Evolutionary conservation across 2,113 vertebrate genomes (phyloP).

Genomic region (Clarias magur): DNA sequence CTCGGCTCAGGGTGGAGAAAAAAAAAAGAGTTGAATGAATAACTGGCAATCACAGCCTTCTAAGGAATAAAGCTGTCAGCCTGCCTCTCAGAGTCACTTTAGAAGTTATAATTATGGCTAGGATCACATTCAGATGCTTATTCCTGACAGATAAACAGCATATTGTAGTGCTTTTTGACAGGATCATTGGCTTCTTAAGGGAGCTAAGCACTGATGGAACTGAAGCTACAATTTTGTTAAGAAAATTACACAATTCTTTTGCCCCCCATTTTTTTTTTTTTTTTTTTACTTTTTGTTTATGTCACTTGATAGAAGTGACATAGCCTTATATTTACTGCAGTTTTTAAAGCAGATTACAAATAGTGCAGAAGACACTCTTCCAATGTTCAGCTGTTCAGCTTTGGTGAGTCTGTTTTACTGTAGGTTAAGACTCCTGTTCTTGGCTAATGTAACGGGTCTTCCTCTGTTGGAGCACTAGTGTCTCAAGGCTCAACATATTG

Average conservation of each 20-base stretch:
- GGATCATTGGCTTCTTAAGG: neutral
- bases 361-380: neutral
- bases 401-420: neutral
- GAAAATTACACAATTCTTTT: neutral
- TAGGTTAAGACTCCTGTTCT: neutral
- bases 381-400: neutral
- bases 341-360: neutral
- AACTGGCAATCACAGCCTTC: constrained; percentile 5
- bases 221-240: neutral
- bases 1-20: neutral
- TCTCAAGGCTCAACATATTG: neutral
- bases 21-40: neutral
- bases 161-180: constrained; percentile 7
- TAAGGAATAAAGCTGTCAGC: neutral
- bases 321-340: neutral
- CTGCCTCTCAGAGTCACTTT: neutral
- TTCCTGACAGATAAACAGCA: neutral
- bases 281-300: neutral
- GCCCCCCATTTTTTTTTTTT: neutral
- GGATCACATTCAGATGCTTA: constrained; percentile 3
- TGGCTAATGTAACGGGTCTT: neutral
- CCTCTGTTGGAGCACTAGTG: neutral
- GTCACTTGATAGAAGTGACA: neutral
- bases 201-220: neutral
- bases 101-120: constrained; percentile 3